phyloP scores from a whole-genome alignment of 2,888 invertebrate genomes.

The Philhelius pedissequus region DNA sequence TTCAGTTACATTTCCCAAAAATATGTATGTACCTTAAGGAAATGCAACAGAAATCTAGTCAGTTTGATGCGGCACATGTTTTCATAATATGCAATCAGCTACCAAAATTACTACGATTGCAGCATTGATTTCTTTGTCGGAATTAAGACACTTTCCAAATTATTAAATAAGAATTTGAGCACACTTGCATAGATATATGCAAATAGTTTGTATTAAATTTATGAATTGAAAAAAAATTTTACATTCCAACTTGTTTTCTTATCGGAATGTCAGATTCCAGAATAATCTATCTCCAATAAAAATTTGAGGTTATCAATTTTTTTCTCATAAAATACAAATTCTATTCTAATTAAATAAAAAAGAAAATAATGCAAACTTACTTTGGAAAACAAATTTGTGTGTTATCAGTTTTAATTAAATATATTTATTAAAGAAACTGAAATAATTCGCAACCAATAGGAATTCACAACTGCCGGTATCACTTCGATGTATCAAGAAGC shows the following conservation, averaged over 20 bases:
- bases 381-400: conserved; percentile 8
- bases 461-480: conserved; percentile 47
- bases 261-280: conserved; percentile 49
- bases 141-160: background rate
- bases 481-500: conserved; percentile 7
- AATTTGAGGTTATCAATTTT: conserved; percentile 43
- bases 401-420: conserved; percentile 19
- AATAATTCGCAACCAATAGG: conserved; percentile 10
- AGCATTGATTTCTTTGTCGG: background rate
- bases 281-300: conserved; percentile 24
- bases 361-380: conserved; percentile 23
- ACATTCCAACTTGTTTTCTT: background rate
- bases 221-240: background rate
- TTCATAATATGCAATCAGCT: background rate
- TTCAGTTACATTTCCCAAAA: no score
- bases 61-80: conserved; percentile 24
- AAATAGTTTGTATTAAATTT: background rate
- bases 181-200: background rate
- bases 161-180: background rate
- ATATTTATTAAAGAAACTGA: conserved; percentile 18
- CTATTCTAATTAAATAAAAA: background rate
- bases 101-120: background rate
- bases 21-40: no score
- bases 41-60: background rate
- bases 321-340: background rate